Percentiles rank a stretch among this genome's conserved stretches.
Conservation (phyloP, 2,797 vertebrate genomes). For the Knipowitschia caucasica region DNA sequence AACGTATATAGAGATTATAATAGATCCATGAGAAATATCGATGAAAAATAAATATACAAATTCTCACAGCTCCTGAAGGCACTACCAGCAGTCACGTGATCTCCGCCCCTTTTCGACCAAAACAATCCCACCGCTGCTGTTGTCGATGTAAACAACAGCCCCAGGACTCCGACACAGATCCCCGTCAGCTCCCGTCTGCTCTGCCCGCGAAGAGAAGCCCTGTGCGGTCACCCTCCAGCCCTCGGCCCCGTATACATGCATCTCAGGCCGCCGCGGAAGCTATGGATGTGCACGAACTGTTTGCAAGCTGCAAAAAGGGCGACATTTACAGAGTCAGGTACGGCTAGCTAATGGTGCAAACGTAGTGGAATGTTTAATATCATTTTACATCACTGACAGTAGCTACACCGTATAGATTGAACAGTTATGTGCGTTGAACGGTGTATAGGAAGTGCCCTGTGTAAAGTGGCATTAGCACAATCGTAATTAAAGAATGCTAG, state of each 20-base stretch:
- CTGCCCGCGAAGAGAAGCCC: neutral
- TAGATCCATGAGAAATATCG: too few relatives aligned
- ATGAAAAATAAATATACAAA: too few relatives aligned
- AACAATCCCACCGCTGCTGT: constrained; percentile 28
- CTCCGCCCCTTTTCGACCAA: constrained; percentile 6
- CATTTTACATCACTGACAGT: neutral
- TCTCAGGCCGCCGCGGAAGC: constrained; percentile 72
- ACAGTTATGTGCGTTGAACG: too few relatives aligned
- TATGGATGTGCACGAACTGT: constrained; percentile 90
- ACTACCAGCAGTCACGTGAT: constrained; percentile 48
- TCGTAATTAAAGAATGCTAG: neutral
- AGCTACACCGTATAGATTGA: neutral
- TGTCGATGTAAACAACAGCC: constrained; percentile 42
- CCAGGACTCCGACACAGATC: neutral
- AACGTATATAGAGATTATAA: too few relatives aligned
- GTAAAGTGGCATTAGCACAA: neutral
- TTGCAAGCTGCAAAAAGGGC: constrained; percentile 92
- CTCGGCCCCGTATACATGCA: constrained; percentile 79
- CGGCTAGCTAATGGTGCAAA: neutral
- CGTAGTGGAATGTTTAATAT: neutral
- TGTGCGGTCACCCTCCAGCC: constrained; percentile 45
- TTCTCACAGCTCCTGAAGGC: neutral
- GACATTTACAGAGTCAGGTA: constrained; percentile 93
- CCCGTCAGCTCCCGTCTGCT: too few relatives aligned
- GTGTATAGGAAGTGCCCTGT: too few relatives aligned